Conservation (phyloP, 2,888 invertebrate species). For the Cylindroiulus punctatus region DNA sequence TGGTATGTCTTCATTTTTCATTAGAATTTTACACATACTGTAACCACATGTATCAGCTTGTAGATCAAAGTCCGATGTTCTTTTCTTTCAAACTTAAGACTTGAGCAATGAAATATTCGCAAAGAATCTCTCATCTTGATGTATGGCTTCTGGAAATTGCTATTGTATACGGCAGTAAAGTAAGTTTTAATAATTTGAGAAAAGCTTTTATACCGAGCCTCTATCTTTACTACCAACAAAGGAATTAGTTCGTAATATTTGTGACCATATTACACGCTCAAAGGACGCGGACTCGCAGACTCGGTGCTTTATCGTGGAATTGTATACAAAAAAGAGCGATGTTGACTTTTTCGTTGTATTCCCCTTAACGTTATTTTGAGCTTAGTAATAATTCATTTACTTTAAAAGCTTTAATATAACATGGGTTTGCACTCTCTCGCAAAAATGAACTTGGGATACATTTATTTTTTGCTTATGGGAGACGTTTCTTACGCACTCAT, state of each 20-base stretch:
- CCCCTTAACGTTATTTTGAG: constrained; percentile 28
- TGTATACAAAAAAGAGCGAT: constrained; percentile 5
- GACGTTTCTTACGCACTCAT: neutral
- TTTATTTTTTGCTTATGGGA: neutral
- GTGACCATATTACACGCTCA: constrained; percentile 33
- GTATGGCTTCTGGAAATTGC: neutral
- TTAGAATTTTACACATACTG: no score
- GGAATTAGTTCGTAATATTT: constrained; percentile 26
- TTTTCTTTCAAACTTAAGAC: neutral
- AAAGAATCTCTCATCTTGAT: neutral
- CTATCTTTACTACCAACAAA: neutral
- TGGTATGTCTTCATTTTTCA: no score
- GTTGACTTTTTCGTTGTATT: constrained; percentile 39
- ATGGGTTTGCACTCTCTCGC: constrained; percentile 33
- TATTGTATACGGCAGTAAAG: neutral
- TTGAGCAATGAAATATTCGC: neutral
- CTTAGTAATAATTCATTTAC: constrained; percentile 47
- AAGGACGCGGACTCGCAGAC: neutral
- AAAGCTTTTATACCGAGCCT: neutral
- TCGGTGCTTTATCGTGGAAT: neutral
- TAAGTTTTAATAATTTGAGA: constrained; percentile 6
- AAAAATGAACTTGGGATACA: neutral
- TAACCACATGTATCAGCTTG: no score
- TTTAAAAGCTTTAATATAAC: constrained; percentile 47
- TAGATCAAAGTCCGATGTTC: neutral